Evolutionary conservation across 1,140 invertebrate species (phyloP), one percentile per base, ranked within the genome.

Genomic region (Meloidogyne floridensis): DNA sequence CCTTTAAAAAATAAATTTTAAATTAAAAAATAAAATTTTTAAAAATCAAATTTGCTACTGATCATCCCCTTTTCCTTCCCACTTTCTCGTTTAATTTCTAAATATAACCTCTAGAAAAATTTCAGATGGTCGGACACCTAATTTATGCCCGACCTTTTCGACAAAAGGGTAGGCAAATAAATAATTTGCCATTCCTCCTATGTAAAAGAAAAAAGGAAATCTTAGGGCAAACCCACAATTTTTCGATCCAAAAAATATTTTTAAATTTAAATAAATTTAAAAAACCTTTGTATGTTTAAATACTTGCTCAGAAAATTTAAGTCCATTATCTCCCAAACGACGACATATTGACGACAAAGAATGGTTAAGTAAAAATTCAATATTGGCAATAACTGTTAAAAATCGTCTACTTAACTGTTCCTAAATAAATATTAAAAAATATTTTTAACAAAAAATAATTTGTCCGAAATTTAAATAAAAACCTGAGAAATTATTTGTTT

Each of bases 291-390:
- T 88, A 85, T 77, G 87, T 84, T 70, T 84, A 76, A 86, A 83
- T 72, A 89, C 86, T 10, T 86, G 75, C 69, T 90, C 89, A 3
- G 83, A 77, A 82, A 82, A 88, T 77, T 89, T 89, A 7, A 90
- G 80, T 15, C 87, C 88, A 75, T 83, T 85, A 53, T 90, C 87
- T n/a, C 69, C 77, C 53, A 89, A 81, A 54, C 87, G 82, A 59
- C 86, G 86, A 69, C 85, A 87, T 8, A 90, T 85, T 32, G 73
- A 56, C n/a, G 86, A 81, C 13, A 89, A 71, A 9, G 87, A 90
- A 32, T 86, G 81, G 11, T 80, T 81, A 2, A 74, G 18, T 15
- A 74, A 15, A 74, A 69, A 65, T 51, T 71, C 89, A 15, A 90
- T 75, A 77, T 89, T 90, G n/a, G 87, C 84, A 43, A 90, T 82